Evolutionary conservation across 1,140 invertebrate genomes (phyloP), one percentile per base, ranked within the genome.

Genomic region (Spodoptera litura): DNA sequence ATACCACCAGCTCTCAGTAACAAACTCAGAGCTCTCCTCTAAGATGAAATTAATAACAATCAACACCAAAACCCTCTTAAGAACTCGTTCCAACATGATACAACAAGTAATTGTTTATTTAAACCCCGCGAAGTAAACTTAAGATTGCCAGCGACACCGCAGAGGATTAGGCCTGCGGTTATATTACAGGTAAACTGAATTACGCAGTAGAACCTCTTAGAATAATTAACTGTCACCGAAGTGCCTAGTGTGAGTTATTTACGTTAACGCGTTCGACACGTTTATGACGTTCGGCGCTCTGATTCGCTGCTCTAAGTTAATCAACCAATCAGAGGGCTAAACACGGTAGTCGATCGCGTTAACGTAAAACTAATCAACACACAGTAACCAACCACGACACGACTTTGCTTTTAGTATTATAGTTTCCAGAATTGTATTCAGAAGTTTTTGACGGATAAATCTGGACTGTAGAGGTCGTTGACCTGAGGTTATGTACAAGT

Each of bases 131-230:
- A 20, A 49, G 10, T 52, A 53, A 70, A 70, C 49, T 68, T 13
- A 70, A 70, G 66, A 25, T 70, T 53, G 38, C 38, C 38, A 53
- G 13, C 9, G 49, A 70, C 25, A 31, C 8, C 20, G 5, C 49
- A n/a, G 5, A 66, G 66, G 25, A 70, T 53, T 70, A 68, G 31
- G 44, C 44, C 38, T 56, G 62, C 2, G 38, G 62, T 66, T 9
- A 44, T 70, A 70, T 27, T 59, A 59, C 56, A 73, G 71, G 56
- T 73, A 61, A 72, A 61, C 55, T 59, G 13, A 61, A 73, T 73
- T 73, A 59, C 56, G 12, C 4, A 49, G 52, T 35, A 15, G 25
- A n/a, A 5, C 38, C 49, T 20, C 15, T n/a, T 31, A 61, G 56
- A 73, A 73, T 73, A 73, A 73, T 73, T 73, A 73, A 73, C 27